Evolutionary conservation across 2,113 vertebrate genomes (phyloP).

Genomic region (Embiotoca jacksoni): DNA sequence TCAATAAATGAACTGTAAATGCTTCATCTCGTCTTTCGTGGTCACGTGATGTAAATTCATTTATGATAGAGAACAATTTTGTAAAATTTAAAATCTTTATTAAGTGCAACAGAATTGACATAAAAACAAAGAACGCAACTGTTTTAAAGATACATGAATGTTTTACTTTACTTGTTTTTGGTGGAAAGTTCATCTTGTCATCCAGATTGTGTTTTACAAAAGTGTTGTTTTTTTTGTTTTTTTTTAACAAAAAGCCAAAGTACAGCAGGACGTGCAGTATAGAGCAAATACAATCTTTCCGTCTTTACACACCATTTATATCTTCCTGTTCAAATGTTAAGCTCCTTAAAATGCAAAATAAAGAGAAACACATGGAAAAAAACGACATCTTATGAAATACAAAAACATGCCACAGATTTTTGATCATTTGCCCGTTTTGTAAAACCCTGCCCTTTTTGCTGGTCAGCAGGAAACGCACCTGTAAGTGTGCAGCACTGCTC

Average conservation of each 20-base stretch:
- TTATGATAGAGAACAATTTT: background rate
- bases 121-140: conserved; percentile 29
- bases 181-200: conserved; percentile 12
- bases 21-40: background rate
- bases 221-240: conserved; percentile 15
- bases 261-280: conserved; percentile 18
- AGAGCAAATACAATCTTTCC: conserved; percentile 68
- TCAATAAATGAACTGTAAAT: conserved; percentile 58
- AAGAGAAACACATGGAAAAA: background rate
- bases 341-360: background rate
- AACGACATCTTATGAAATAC: conserved; percentile 22
- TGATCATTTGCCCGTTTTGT: conserved; percentile 6
- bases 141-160: conserved; percentile 18
- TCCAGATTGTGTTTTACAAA: background rate
- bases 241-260: conserved; percentile 20
- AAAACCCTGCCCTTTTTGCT: background rate
- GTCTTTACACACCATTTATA: conserved; percentile 43
- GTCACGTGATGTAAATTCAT: background rate
- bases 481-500: background rate
- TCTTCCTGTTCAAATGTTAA: background rate
- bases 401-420: conserved; percentile 16
- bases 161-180: conserved; percentile 22
- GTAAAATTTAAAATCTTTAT: conserved; percentile 67
- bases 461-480: conserved; percentile 5
- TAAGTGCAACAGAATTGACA: conserved; percentile 72